Evolutionary conservation across 1,140 invertebrate species (phyloP), one percentile per base, ranked within the genome.

Genomic region (Notospermus geniculatus): DNA sequence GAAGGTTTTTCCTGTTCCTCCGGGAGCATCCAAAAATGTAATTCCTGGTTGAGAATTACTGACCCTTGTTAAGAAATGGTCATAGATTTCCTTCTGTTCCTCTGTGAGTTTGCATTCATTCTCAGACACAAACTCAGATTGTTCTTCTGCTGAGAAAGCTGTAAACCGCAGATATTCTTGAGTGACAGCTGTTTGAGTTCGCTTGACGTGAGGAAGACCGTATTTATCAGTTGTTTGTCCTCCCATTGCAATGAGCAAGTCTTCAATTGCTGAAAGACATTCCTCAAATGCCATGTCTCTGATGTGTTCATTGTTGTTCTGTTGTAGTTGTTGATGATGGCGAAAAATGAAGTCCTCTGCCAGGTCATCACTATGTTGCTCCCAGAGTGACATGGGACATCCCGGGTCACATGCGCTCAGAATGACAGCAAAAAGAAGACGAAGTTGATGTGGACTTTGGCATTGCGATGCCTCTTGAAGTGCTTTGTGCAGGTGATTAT

Each of bases 21-120:
- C 79, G 56, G 82, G 78, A 28, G 82, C 77, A 77, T 84, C 78
- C 36, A 82, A 57, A 63, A 83, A 83, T 54, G 70, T 50, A n/a
- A 50, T 50, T 7, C 46, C 46, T 23, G 46, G 46, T 9, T 27
- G 46, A 27, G 46, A 27, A 27, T 5, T 5, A 9, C n/a, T 5
- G 25, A 50, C 25, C 9, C n/a, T 5, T 7, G 46, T 5, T 7
- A 5, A 27, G 25, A 50, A 23, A n/a, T 5, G n/a, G 46, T 50
- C n/a, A n/a, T 50, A 50, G 4, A 50, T 27, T 50, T 27, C 5
- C 9, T 9, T 23, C n/a, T 50, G 46, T 50, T 50, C 46, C n/a
- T 5, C n/a, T 23, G 46, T 50, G 4, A 50, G 46, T n/a, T 50
- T 50, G 46, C n/a, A n/a, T n/a, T 50, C 5, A n/a, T 50, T 50